Conservation (phyloP, 2,797 vertebrate genomes). For the Natrix natrix region DNA sequence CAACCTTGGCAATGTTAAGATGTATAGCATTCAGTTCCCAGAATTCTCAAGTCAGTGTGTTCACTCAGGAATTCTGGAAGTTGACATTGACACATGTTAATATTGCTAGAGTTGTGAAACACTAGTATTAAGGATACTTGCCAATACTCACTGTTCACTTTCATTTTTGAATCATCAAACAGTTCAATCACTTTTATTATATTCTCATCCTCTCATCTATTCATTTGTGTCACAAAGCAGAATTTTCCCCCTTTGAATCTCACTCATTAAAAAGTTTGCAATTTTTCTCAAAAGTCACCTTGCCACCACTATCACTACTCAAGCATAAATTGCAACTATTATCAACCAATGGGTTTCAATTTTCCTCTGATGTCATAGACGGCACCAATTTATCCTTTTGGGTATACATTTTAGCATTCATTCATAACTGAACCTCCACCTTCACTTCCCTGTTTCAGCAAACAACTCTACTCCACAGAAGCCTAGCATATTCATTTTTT, state of each 20-base stretch:
- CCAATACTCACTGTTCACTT: not conserved
- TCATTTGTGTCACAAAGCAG: not conserved
- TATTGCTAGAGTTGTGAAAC: not conserved
- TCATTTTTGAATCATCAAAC: not conserved
- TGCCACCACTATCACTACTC: not conserved
- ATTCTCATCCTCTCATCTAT: not conserved
- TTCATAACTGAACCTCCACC: not conserved
- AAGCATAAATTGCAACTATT: not conserved
- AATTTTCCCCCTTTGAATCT: not conserved
- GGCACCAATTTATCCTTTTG: not conserved
- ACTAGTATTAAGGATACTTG: not conserved
- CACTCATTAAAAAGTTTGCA: not conserved
- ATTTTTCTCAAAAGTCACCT: not conserved
- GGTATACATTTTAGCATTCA: not conserved
- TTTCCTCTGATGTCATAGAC: not conserved
- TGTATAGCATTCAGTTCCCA: not conserved
- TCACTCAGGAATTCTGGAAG: not conserved
- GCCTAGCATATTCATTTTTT: not conserved
- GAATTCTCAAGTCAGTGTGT: not conserved
- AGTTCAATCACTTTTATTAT: not conserved
- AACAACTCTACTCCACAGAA: not conserved
- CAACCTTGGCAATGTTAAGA: not conserved
- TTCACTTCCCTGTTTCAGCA: not conserved
- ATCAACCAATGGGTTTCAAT: not conserved
- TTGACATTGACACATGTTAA: not conserved